phyloP scores from a whole-genome alignment of 2,888 invertebrate genomes.

The Aporophyla nigra region DNA sequence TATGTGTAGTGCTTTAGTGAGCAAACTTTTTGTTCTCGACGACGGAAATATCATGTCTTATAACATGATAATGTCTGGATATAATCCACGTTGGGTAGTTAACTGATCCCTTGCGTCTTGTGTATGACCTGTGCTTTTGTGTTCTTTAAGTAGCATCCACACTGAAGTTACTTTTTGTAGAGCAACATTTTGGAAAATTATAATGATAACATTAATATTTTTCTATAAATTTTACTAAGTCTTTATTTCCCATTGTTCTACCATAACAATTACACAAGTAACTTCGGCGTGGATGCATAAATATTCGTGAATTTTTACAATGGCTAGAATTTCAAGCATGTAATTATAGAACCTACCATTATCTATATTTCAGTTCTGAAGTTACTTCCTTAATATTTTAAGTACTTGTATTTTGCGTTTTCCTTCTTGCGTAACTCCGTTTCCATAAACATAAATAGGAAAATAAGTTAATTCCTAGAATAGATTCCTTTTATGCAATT shows the following conservation, averaged over 20 bases:
- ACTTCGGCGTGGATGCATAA: background rate
- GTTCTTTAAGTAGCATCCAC: background rate
- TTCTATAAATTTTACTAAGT: no score
- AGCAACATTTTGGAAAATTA: no score
- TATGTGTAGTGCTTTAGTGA: slow-evolving; percentile 57
- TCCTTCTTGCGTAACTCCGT: slow-evolving; percentile 6
- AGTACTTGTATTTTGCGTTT: background rate
- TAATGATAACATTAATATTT: no score
- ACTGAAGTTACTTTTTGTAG: no score
- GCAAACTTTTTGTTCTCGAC: slow-evolving; percentile 67
- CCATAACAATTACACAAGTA: no score
- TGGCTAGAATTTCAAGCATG: background rate
- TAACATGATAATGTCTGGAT: slow-evolving; percentile 71
- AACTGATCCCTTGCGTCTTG: slow-evolving; percentile 51
- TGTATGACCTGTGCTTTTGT: slow-evolving; percentile 13
- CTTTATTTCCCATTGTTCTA: no score
- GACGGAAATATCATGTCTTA: slow-evolving; percentile 72
- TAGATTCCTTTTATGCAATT: slow-evolving; percentile 31
- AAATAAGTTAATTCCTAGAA: slow-evolving; percentile 32
- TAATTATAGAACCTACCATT: background rate
- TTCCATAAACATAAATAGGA: slow-evolving; percentile 8
- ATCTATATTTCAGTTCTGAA: background rate
- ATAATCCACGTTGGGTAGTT: slow-evolving; percentile 67
- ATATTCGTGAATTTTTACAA: slow-evolving; percentile 1
- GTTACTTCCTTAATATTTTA: background rate